Conservation (phyloP, 2,797 vertebrate species). For the Pseudocheirus occidentalis region DNA sequence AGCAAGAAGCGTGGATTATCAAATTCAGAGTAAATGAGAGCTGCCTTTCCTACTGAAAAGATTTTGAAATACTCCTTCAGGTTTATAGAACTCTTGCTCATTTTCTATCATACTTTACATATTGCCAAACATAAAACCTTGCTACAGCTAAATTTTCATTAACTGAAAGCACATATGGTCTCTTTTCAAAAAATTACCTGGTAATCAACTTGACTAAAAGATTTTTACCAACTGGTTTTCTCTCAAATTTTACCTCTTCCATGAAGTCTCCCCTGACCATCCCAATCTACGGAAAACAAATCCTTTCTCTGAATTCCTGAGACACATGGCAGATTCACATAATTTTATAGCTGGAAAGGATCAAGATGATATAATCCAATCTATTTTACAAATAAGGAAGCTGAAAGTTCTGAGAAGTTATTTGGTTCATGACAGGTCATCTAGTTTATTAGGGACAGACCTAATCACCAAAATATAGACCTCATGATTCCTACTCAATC, state of each 20-base stretch:
- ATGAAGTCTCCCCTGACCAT: too few species aligned
- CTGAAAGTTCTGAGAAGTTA: not conserved
- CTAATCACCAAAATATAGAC: not conserved
- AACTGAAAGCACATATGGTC: not conserved
- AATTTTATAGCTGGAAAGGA: not conserved
- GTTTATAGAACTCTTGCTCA: not conserved
- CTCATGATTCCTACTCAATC: not conserved
- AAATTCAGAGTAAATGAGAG: not conserved
- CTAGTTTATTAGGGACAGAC: not conserved
- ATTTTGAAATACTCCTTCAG: not conserved
- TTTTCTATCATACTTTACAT: not conserved
- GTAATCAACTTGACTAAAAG: not conserved
- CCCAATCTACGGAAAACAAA: too few species aligned
- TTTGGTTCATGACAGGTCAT: not conserved
- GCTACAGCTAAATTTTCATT: not conserved
- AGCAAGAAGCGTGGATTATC: not conserved
- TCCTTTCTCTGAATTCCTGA: not conserved
- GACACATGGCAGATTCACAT: not conserved
- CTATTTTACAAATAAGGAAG: too few species aligned
- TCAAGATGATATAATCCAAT: not conserved
- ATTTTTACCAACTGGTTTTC: not conserved
- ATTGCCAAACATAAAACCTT: not conserved
- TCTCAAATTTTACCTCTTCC: not conserved
- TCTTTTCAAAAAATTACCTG: not conserved
- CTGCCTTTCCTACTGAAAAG: not conserved